Percentiles rank a stretch among this genome's conserved stretches.
These are phyloP conservation scores for Cheilosia impressa DNA, from an alignment of 2,888 invertebrate genomes.

Conservation along the genomic window DNA sequence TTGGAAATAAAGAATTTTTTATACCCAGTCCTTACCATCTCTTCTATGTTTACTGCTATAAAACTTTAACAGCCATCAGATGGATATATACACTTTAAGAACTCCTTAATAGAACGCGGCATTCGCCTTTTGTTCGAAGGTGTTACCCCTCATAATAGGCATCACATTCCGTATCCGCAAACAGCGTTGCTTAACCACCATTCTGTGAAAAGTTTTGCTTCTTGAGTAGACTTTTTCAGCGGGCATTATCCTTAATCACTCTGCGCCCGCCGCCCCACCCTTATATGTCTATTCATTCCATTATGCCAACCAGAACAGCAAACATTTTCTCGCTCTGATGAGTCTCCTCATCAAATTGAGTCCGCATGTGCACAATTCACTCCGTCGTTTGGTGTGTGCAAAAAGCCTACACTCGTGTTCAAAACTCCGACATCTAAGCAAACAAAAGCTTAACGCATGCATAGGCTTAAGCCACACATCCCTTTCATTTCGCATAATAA, in stretches of 20 bases:
- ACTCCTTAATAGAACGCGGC: not conserved
- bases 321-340: conserved; percentile 59
- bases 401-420: conserved; percentile 11
- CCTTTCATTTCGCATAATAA: conserved; percentile 50
- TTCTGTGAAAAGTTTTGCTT: conserved; percentile 12
- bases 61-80: not conserved
- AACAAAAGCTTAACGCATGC: conserved; percentile 68
- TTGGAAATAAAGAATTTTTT: too few relatives aligned
- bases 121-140: conserved; percentile 2
- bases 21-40: too few relatives aligned
- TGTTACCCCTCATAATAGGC: not conserved
- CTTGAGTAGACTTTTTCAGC: conserved; percentile 34
- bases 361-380: conserved; percentile 65
- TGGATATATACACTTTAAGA: not conserved
- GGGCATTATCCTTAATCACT: conserved; percentile 29
- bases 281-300: conserved; percentile 28
- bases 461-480: conserved; percentile 61
- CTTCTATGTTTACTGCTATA: too few relatives aligned
- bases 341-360: conserved; percentile 63
- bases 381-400: conserved; percentile 4
- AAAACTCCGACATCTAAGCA: conserved; percentile 56
- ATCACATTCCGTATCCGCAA: not conserved
- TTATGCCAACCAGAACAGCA: conserved; percentile 65
- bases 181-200: not conserved
- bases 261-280: not conserved